Evolutionary conservation across 2,888 invertebrate species (phyloP), one percentile per base, ranked within the genome.

Genomic region (Tenthredo livida): DNA sequence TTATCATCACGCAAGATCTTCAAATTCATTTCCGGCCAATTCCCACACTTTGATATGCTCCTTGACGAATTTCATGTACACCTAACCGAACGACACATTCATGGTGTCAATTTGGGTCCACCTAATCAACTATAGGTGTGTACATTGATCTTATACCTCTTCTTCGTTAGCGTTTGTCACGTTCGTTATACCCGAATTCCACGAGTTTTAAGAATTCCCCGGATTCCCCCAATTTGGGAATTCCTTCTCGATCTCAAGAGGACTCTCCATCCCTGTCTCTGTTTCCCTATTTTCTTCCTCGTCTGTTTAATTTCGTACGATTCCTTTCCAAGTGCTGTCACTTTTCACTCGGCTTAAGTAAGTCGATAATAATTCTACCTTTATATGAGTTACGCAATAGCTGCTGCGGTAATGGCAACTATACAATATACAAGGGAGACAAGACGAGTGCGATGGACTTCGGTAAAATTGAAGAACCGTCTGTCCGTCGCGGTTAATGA

Each of bases 401-500:
- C 67, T 33, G 67, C 3, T n/a, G 29, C 6, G 29, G 29, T 67
- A 12, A 33, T 67, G 73, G 43, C 40, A 21, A 73, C 40, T 9
- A 15, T 25, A 43, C 7, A 25, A 37, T 21, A n/a, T 29, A 61
- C 40, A 10, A 21, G 25, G 10, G 15, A 29, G 47, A 75, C 47
- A 40, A 21, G 40, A n/a, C 40, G 54, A 7, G 54, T 47, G 15
- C 47, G 37, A 80, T 80, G 80, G 40, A 80, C 80, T 80, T 25
- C 12, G 80, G 80, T 80, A 50, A 80, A 80, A 80, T 80, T 80
- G 80, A 80, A 80, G 80, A 80, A 61, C 80, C 61, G 25, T 67
- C 33, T 61, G 25, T 67, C 33, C 61, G 80, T 61, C 40, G 61
- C 80, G 40, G 80, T 58, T 80, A 80, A 80, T 80, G 80, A 80